Percentiles rank a stretch among this genome's conserved stretches.
Evolutionary conservation across 2,888 invertebrate species (phyloP).

Genomic region (Aphodius sticticus): DNA sequence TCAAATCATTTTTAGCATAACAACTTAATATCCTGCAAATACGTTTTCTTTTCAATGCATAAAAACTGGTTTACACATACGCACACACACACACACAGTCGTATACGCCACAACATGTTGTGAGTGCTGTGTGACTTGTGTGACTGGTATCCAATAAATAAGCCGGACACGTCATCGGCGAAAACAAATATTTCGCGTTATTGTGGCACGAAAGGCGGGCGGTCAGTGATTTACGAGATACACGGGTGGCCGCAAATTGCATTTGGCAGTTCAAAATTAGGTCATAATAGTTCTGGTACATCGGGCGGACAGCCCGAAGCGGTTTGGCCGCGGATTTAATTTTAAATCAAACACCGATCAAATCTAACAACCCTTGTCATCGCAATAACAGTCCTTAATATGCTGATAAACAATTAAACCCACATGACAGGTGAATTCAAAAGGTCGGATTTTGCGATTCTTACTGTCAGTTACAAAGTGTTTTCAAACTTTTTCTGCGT

Average conservation of each 20-base stretch:
- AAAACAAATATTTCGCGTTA: conserved; percentile 33
- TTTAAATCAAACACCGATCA: neutral
- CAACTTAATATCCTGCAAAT: too few species aligned
- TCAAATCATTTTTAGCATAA: too few species aligned
- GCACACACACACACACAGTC: conserved; percentile 18
- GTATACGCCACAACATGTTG: conserved; percentile 16
- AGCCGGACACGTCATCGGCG: conserved; percentile 28
- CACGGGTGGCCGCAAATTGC: conserved; percentile 37
- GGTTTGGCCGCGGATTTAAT: neutral
- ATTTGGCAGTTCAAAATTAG: conserved; percentile 39
- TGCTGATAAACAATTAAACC: neutral
- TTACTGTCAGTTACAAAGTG: too few species aligned
- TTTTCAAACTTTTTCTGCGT: too few species aligned
- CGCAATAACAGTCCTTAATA: neutral
- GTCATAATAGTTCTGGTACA: conserved; percentile 25
- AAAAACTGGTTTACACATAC: neutral
- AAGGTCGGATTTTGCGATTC: too few species aligned
- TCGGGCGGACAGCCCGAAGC: neutral
- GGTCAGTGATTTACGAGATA: conserved; percentile 35
- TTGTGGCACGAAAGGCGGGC: conserved; percentile 17
- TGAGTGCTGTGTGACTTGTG: conserved; percentile 6
- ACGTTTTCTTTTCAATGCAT: too few species aligned
- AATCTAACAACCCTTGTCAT: neutral
- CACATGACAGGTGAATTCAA: too few species aligned
- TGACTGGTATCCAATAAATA: conserved; percentile 27